phyloP scores from a whole-genome alignment of 2,113 vertebrate genomes.

The Ranitomeya variabilis region DNA sequence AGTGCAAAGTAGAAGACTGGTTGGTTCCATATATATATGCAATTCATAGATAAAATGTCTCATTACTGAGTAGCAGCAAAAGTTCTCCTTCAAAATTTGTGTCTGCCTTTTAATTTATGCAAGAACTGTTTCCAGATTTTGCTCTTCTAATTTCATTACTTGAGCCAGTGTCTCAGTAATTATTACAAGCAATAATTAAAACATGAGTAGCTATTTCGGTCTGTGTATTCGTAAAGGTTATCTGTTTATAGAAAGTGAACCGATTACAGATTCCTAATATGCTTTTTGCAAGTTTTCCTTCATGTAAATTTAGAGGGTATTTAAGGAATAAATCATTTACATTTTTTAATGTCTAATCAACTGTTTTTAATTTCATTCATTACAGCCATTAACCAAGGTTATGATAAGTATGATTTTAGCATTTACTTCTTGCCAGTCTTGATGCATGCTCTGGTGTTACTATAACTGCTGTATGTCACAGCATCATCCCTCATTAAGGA shows the following conservation, averaged over 20 bases:
- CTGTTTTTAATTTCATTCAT: conserved; percentile 7
- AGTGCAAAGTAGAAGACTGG: no score
- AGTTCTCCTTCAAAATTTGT: background rate
- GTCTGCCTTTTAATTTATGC: background rate
- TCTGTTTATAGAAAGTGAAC: conserved; percentile 37
- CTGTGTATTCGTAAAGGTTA: conserved; percentile 27
- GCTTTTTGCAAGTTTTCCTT: background rate
- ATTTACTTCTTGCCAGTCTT: background rate
- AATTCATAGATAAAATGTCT: background rate
- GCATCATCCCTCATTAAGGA: background rate
- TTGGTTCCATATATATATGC: no score
- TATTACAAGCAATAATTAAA: conserved; percentile 42
- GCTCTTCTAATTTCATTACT: conserved; percentile 25
- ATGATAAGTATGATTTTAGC: conserved; percentile 1
- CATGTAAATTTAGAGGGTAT: conserved; percentile 1
- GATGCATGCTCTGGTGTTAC: background rate
- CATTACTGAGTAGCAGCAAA: background rate
- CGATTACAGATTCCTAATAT: conserved; percentile 29
- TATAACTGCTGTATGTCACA: background rate
- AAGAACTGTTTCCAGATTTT: conserved; percentile 2
- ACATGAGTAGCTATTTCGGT: conserved; percentile 22
- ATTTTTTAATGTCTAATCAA: conserved; percentile 24
- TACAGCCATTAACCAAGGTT: conserved; percentile 12
- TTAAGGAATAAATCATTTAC: conserved; percentile 21
- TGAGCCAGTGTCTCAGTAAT: conserved; percentile 10